phyloP scores from a whole-genome alignment of 23 tunicate species.

The Ciona savignyi region DNA sequence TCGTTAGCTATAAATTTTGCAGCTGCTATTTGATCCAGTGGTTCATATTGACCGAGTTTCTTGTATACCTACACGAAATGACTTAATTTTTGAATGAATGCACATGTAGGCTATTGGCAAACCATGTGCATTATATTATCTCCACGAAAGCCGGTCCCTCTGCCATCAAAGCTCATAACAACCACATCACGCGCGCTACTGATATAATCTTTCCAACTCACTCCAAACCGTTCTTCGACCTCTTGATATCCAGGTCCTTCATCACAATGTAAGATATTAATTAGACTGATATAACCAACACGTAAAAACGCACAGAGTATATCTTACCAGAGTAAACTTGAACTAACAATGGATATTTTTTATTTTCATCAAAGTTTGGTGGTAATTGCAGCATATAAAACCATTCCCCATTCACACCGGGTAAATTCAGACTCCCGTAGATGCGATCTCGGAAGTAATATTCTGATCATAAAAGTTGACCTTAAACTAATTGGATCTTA shows the following conservation, averaged over 20 bases:
- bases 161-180: slow-evolving; percentile 85
- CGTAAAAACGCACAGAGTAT: neutral
- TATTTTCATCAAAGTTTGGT: slow-evolving; percentile 67
- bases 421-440: slow-evolving; percentile 49
- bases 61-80: slow-evolving; percentile 40
- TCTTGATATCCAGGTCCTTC: slow-evolving; percentile 74
- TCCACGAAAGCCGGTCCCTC: slow-evolving; percentile 89
- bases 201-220: slow-evolving; percentile 69
- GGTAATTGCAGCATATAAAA: slow-evolving; percentile 61
- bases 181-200: slow-evolving; percentile 64
- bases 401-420: slow-evolving; percentile 41
- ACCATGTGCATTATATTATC: slow-evolving; percentile 80
- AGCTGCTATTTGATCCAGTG: slow-evolving; percentile 81
- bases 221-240: slow-evolving; percentile 42
- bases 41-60: slow-evolving; percentile 85
- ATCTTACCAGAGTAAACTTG: slow-evolving; percentile 75
- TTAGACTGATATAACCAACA: neutral
- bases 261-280: too few relatives aligned
- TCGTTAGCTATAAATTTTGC: slow-evolving; percentile 21
- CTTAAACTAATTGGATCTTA: neutral
- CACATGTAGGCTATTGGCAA: neutral
- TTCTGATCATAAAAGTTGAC: slow-evolving; percentile 12
- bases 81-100: neutral
- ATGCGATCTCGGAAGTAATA: slow-evolving; percentile 48
- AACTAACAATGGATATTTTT: slow-evolving; percentile 82